These are phyloP conservation scores for Hormaphis cornu DNA, from an alignment of 1,140 invertebrate genomes.

Conservation along the genomic window DNA sequence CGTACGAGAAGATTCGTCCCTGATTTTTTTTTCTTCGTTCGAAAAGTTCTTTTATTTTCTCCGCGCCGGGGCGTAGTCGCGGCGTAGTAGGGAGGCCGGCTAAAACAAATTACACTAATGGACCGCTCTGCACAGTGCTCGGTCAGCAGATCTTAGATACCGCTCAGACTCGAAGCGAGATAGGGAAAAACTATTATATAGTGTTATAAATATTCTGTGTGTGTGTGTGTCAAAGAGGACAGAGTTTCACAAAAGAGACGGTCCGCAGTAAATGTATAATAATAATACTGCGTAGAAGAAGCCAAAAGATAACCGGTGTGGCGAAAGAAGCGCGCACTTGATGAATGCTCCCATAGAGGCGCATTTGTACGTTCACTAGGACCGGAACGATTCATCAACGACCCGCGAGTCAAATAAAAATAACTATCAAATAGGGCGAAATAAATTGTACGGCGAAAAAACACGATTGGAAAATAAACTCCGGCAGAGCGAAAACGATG, in stretches of 20 bases:
- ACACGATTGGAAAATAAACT: too few relatives aligned
- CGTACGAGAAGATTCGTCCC: neutral
- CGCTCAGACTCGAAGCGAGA: neutral
- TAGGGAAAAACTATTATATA: too few relatives aligned
- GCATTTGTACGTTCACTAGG: too few relatives aligned
- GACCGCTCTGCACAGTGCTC: neutral
- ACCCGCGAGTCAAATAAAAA: neutral
- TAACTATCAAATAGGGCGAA: neutral
- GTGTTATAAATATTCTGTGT: too few relatives aligned
- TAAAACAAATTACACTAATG: slow-evolving; percentile 33
- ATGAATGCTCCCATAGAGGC: slow-evolving; percentile 22
- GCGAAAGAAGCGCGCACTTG: slow-evolving; percentile 4
- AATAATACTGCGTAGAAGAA: neutral
- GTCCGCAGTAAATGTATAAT: neutral
- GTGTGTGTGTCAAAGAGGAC: neutral
- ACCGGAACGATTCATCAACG: slow-evolving; percentile 23
- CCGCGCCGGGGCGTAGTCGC: neutral
- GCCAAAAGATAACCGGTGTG: slow-evolving; percentile 24
- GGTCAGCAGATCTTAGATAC: slow-evolving; percentile 27
- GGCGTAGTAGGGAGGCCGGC: neutral
- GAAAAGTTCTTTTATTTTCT: slow-evolving; percentile 27
- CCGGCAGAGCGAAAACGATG: too few relatives aligned
- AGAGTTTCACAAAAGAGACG: neutral
- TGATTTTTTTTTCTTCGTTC: slow-evolving; percentile 1
- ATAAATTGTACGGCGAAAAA: too few relatives aligned